Evolutionary conservation across 2,888 invertebrate genomes (phyloP).

Genomic region (Cephus runcator): DNA sequence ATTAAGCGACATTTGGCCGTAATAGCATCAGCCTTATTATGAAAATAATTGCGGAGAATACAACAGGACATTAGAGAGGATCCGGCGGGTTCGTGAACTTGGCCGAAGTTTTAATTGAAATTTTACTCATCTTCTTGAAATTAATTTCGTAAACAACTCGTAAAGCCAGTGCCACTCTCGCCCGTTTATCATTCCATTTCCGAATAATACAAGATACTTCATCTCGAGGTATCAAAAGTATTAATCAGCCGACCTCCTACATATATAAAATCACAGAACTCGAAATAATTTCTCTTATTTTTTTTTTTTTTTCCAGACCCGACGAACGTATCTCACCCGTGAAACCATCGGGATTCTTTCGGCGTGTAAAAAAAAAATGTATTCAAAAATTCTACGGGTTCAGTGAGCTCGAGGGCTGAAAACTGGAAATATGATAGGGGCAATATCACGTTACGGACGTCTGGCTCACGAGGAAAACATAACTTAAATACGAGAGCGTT

Average conservation of each 20-base stretch:
- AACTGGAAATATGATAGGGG: neutral
- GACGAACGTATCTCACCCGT: neutral
- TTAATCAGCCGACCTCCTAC: neutral
- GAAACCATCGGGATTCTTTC: neutral
- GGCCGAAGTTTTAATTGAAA: neutral
- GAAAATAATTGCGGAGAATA: neutral
- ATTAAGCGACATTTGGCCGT: neutral
- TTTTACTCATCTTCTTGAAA: neutral
- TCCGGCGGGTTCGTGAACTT: neutral
- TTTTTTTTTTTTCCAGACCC: neutral
- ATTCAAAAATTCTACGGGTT: neutral
- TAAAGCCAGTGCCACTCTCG: neutral
- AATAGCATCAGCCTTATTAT: neutral
- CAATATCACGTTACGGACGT: constrained; percentile 17
- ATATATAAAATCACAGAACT: neutral
- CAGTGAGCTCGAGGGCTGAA: neutral
- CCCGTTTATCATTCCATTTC: neutral
- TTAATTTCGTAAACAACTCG: neutral
- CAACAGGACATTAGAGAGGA: neutral
- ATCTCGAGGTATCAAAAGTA: neutral
- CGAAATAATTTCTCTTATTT: neutral
- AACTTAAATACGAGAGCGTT: constrained; percentile 14
- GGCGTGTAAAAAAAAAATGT: neutral
- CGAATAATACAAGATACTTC: neutral
- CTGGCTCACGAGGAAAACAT: constrained; percentile 22